Conservation (phyloP, 2,888 invertebrate genomes). For the Exocentrus adspersus region DNA sequence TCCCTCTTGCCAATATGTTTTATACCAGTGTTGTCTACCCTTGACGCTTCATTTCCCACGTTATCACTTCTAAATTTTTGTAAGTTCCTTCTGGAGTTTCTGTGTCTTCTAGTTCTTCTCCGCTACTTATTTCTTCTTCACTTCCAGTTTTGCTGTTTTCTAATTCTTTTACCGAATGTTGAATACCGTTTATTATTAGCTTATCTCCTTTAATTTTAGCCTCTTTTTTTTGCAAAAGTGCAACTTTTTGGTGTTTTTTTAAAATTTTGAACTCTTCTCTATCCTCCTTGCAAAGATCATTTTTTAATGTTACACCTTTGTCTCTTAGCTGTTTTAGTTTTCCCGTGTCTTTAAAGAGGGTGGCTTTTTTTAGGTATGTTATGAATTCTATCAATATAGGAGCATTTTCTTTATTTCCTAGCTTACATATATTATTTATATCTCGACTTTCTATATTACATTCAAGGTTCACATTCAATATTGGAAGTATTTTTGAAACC, state of each 20-base stretch:
- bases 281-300: background rate
- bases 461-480: background rate
- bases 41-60: too few relatives aligned
- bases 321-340: background rate
- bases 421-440: background rate
- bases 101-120: too few relatives aligned
- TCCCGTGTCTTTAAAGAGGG: background rate
- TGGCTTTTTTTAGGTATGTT: background rate
- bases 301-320: background rate
- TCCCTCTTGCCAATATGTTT: too few relatives aligned
- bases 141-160: too few relatives aligned
- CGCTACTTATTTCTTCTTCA: too few relatives aligned
- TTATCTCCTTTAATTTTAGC: background rate
- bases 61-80: too few relatives aligned
- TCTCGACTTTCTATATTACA: background rate
- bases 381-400: background rate
- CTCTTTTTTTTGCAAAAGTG: background rate
- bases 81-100: too few relatives aligned
- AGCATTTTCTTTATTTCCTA: background rate
- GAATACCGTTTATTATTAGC: too few relatives aligned
- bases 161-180: too few relatives aligned
- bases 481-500: background rate
- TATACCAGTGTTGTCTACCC: too few relatives aligned
- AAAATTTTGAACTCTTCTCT: background rate
- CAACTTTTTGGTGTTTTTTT: background rate